phyloP scores from a whole-genome alignment of 2,888 invertebrate species.

The Tridacna crocea region DNA sequence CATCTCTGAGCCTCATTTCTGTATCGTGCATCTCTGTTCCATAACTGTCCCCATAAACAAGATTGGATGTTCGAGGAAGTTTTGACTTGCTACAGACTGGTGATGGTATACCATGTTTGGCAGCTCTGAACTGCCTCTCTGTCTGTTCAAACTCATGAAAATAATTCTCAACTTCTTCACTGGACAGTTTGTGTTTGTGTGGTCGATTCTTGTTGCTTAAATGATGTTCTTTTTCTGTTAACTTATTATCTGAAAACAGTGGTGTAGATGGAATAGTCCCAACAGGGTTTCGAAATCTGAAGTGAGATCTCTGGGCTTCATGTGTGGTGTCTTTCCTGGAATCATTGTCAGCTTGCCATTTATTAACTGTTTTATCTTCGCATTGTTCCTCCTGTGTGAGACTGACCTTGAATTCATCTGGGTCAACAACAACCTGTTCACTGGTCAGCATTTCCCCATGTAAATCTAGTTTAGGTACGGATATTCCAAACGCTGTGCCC shows the following conservation, averaged over 20 bases:
- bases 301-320: not conserved
- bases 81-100: constrained; percentile 7
- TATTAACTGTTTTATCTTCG: not conserved
- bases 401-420: constrained; percentile 45
- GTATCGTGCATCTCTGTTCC: not conserved
- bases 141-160: constrained; percentile 36
- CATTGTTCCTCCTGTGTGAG: constrained; percentile 40
- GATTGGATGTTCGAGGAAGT: not conserved
- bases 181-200: constrained; percentile 36
- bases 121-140: constrained; percentile 33
- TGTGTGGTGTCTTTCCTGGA: not conserved
- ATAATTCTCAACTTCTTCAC: constrained; percentile 33
- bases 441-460: not conserved
- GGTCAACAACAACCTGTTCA: constrained; percentile 33
- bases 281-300: not conserved
- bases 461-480: constrained; percentile 41
- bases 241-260: not conserved
- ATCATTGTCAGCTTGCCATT: not conserved
- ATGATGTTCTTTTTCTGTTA: not conserved
- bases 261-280: not conserved
- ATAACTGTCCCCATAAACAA: not conserved
- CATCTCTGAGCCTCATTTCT: not conserved
- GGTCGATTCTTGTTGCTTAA: constrained; percentile 2
- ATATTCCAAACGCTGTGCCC: constrained; percentile 24
- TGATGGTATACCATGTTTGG: not conserved